Base-by-base conservation (phyloP, 2,888 invertebrate genomes). In the Griposia aprilina region DNA sequence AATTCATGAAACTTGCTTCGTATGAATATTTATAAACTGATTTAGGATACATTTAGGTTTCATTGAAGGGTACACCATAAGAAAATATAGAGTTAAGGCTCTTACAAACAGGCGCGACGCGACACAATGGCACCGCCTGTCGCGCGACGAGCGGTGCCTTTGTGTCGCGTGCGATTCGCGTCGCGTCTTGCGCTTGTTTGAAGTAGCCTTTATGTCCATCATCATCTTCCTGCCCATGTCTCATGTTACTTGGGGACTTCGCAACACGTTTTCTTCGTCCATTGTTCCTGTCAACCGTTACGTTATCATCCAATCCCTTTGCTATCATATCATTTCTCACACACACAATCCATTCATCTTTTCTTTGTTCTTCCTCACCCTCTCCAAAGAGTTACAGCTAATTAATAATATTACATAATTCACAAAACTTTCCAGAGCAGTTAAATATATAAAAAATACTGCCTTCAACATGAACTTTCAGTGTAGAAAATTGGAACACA, bases 391-490 rank as follows among this genome's bases (percentile, higher is more conserved):
- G 4, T 20, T n/a, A 50, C 17, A 13, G 60, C 30, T 30, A 30
- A 45, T 55, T 52, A 52, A 41, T 7, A 77, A 59, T 45, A 26
- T 52, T 30, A 78, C 7, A 15, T 7, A n/a, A 80, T 20, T 45
- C 1, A 65, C 20, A 52, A 60, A 69, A 85, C 67, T 69, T 76
- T 77, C 65, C 50, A 72, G 11, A 23, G 26, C 17, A 70, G 17
- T 36, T 66, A 48, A 41, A 67, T 45, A 72, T 69, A 2, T 70
- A 55, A 81, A 68, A 63, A 75, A 74, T 36, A 86, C 45, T 48
- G 36, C 76, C 62, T 68, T 80, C n/a, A 72, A 82, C 62, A 26
- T 84, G 85, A 84, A 81, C 87, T 87, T 87, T 84, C 50, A 71
- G 50, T 10, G 8, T 41, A 50, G 45, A 57, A 77, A 85, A 83